Conservation (phyloP, 2,113 vertebrate genomes). For the Antechinus stuartii region DNA sequence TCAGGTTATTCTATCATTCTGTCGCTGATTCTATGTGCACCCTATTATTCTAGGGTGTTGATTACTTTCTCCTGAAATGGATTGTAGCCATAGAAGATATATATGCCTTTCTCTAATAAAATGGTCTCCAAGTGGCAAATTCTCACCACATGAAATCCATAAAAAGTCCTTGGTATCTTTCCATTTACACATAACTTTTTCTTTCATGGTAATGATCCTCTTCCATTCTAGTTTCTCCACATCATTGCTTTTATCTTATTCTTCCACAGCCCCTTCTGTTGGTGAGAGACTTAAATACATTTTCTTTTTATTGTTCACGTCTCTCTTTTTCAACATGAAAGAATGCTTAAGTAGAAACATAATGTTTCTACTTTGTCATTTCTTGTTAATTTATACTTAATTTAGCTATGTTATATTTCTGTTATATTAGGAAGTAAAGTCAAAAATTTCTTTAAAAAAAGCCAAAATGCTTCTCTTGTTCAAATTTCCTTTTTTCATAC, state of each 20-base stretch:
- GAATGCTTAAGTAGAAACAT: neutral
- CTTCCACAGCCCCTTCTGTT: neutral
- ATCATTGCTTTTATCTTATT: neutral
- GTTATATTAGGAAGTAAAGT: neutral
- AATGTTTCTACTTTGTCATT: neutral
- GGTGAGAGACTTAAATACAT: neutral
- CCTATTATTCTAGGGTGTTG: neutral
- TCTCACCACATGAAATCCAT: neutral
- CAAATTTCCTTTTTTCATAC: neutral
- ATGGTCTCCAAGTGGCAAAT: neutral
- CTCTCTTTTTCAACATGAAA: neutral
- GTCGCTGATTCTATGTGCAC: neutral
- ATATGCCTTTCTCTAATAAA: neutral
- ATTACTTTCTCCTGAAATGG: neutral
- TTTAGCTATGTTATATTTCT: neutral
- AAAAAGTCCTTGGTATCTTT: neutral
- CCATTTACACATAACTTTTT: neutral
- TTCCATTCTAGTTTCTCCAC: neutral
- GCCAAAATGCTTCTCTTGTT: neutral
- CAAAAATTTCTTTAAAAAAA: neutral
- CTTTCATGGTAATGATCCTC: neutral
- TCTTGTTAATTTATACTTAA: neutral
- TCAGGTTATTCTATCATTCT: neutral
- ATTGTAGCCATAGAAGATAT: neutral
- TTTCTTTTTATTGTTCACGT: neutral